A percentile compares a stretch with the other conserved stretches of the same genome.
These are phyloP conservation scores for Shinisaurus crocodilurus DNA, from an alignment of 2,113 vertebrate genomes.

Conservation along the genomic window DNA sequence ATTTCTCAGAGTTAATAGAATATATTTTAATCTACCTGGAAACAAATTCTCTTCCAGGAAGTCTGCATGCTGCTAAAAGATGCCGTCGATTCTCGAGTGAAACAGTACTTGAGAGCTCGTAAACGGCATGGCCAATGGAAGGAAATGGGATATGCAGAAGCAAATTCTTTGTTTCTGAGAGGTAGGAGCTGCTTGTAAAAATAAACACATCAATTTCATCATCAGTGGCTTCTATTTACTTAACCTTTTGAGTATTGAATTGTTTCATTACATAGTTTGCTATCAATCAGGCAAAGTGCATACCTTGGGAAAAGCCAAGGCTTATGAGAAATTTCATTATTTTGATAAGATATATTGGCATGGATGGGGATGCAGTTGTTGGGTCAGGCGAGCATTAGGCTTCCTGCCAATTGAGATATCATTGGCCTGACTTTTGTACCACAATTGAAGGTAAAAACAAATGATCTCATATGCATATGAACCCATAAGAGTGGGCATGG, in stretches of 20 bases:
- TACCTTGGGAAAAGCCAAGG: background rate
- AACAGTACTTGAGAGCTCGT: constrained; percentile 77
- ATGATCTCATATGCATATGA: background rate
- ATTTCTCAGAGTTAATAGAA: background rate
- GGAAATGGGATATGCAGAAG: constrained; percentile 74
- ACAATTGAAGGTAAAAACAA: background rate
- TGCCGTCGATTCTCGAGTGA: constrained; percentile 85
- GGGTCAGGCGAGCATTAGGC: background rate
- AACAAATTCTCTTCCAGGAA: constrained; percentile 78
- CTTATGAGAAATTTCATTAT: background rate
- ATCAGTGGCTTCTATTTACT: background rate
- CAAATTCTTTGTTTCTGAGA: constrained; percentile 81
- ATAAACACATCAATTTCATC: background rate
- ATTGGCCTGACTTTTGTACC: background rate
- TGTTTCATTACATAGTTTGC: background rate
- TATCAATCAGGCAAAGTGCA: background rate
- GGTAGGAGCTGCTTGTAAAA: constrained; percentile 76
- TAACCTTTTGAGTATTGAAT: background rate
- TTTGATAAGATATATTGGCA: background rate
- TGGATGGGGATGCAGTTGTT: background rate
- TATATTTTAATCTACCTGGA: background rate
- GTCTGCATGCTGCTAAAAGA: constrained; percentile 85
- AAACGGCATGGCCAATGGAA: constrained; percentile 76
- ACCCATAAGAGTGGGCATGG: background rate
- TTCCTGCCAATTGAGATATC: background rate